phyloP scores from a whole-genome alignment of 2,888 invertebrate species.

The Lamproptera curius region DNA sequence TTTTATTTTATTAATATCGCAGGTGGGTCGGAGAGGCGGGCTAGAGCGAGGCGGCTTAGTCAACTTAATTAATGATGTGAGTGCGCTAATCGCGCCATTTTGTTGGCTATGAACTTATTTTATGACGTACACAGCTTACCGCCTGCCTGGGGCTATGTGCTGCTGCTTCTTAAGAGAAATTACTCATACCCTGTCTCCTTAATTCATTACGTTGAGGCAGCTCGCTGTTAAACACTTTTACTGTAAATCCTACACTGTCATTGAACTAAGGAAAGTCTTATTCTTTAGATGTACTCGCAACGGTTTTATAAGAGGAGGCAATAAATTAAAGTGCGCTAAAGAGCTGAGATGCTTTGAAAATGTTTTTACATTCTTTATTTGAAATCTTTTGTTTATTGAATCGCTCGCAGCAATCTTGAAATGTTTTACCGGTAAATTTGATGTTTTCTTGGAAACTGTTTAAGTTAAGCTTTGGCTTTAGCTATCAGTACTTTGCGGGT shows the following conservation, averaged over 20 bases:
- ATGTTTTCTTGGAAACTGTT: not conserved
- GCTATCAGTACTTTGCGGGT: too few relatives aligned
- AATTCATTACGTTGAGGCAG: not conserved
- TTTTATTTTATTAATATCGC: conserved; percentile 21
- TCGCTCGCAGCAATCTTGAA: not conserved
- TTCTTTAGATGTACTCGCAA: not conserved
- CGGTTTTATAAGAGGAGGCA: not conserved
- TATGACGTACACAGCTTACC: conserved; percentile 15
- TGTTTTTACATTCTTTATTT: conserved; percentile 6
- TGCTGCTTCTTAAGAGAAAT: conserved; percentile 13
- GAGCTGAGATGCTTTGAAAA: conserved; percentile 5
- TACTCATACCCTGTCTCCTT: conserved; percentile 6
- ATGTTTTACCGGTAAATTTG: conserved; percentile 9
- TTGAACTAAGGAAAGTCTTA: not conserved
- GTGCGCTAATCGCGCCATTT: conserved; percentile 18
- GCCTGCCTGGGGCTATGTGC: conserved; percentile 7
- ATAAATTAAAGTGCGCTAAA: conserved; percentile 1
- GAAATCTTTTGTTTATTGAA: conserved; percentile 10
- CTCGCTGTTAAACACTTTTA: not conserved
- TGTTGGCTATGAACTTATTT: conserved; percentile 19
- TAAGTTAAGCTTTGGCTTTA: too few relatives aligned
- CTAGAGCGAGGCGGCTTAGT: conserved; percentile 17
- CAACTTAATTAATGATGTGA: conserved; percentile 20
- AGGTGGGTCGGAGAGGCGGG: conserved; percentile 16
- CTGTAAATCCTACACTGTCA: not conserved